A percentile compares a stretch with the other conserved stretches of the same genome.
Evolutionary conservation across 1,140 invertebrate genomes (phyloP).

Genomic region (Chymomyza costata): DNA sequence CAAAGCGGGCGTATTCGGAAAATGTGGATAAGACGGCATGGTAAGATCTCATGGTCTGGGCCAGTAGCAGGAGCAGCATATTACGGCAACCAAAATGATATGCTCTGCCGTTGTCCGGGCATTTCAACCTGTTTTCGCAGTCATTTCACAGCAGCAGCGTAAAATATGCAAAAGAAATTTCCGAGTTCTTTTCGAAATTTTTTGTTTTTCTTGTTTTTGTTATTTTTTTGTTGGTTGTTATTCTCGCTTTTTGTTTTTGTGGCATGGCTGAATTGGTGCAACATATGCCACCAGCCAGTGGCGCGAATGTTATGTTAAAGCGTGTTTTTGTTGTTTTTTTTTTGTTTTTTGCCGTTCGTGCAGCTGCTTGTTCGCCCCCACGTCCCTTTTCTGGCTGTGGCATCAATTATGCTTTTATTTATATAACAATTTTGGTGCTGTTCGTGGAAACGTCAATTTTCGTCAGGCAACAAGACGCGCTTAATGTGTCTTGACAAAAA

Average conservation of each 20-base stretch:
- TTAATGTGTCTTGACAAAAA: conserved; percentile 74
- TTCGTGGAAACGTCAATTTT: conserved; percentile 55
- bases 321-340: conserved; percentile 23
- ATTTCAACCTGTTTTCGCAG: conserved; percentile 59
- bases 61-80: too few species aligned
- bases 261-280: conserved; percentile 59
- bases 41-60: too few species aligned
- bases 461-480: conserved; percentile 50
- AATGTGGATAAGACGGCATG: too few species aligned
- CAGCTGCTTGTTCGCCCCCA: conserved; percentile 7
- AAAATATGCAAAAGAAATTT: conserved; percentile 70
- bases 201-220: conserved; percentile 28
- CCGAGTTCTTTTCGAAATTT: too few species aligned
- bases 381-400: too few species aligned
- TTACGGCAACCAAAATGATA: conserved; percentile 59
- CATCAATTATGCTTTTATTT: conserved; percentile 74
- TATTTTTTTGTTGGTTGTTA: conserved; percentile 21
- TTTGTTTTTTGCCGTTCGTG: conserved; percentile 8
- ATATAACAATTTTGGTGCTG: conserved; percentile 66
- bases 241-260: conserved; percentile 36
- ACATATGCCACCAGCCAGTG: conserved; percentile 46
- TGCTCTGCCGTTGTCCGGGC: conserved; percentile 19
- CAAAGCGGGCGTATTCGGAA: too few species aligned
- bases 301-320: conserved; percentile 32
- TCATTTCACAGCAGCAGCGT: conserved; percentile 51